Conservation (phyloP, 2,113 vertebrate genomes). For the Tyrannus savana region DNA sequence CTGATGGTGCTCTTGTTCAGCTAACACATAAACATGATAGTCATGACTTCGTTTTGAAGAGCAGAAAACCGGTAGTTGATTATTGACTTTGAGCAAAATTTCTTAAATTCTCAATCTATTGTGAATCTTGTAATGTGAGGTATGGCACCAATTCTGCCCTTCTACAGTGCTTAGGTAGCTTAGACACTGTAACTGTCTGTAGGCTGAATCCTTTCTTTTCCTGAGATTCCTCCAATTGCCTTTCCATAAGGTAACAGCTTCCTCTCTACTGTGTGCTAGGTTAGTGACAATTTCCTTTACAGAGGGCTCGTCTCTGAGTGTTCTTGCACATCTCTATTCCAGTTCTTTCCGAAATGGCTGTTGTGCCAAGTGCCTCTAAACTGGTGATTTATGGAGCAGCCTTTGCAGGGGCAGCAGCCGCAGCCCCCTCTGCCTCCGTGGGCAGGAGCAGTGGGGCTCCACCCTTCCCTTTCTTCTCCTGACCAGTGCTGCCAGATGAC, state of each 20-base stretch:
- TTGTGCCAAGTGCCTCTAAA: background rate
- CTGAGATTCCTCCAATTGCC: background rate
- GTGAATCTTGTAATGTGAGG: background rate
- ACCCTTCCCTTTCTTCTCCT: background rate
- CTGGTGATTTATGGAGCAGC: background rate
- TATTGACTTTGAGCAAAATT: background rate
- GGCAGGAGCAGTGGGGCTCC: background rate
- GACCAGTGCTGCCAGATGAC: background rate
- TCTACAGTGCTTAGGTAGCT: background rate
- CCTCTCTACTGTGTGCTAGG: fast-evolving
- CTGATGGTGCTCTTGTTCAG: background rate
- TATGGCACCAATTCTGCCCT: background rate
- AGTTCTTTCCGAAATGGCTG: background rate
- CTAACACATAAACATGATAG: fast-evolving
- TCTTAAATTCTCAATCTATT: background rate
- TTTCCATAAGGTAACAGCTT: background rate
- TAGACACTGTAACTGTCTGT: background rate
- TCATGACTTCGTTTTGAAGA: background rate
- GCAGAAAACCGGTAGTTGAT: background rate
- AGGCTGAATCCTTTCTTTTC: background rate
- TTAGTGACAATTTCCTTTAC: background rate
- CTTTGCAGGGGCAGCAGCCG: background rate
- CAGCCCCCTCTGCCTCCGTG: fast-evolving
- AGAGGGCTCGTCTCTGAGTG: background rate
- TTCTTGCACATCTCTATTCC: background rate